Percentiles rank a stretch among this genome's conserved stretches.
These are phyloP conservation scores for Meta bourneti DNA, from an alignment of 2,888 invertebrate genomes.

Conservation along the genomic window DNA sequence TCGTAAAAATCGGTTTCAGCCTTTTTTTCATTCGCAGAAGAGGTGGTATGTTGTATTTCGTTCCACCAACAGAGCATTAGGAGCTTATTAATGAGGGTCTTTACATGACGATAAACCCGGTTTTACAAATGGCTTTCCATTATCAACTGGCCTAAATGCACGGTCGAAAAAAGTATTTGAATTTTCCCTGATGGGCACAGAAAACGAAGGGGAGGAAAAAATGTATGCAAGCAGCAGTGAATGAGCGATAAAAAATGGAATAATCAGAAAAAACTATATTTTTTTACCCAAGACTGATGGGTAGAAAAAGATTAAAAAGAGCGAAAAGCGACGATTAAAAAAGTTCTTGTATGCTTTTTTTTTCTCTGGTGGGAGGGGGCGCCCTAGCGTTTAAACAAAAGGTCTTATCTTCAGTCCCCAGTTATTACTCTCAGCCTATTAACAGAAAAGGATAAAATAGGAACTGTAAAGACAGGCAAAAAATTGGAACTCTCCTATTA, in stretches of 20 bases:
- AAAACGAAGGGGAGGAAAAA: constrained; percentile 25
- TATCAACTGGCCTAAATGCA: constrained; percentile 51
- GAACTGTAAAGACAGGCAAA: constrained; percentile 44
- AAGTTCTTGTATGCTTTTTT: constrained; percentile 63
- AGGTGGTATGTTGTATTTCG: constrained; percentile 12
- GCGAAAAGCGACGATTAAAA: constrained; percentile 74
- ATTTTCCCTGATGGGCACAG: constrained; percentile 37
- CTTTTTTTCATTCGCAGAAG: constrained; percentile 27
- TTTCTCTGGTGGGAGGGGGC: constrained; percentile 23
- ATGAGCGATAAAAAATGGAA: constrained; percentile 52
- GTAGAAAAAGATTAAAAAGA: constrained; percentile 73
- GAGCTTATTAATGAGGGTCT: constrained; percentile 72
- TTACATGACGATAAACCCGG: constrained; percentile 74
- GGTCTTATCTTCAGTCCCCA: constrained; percentile 71
- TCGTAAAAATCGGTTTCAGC: constrained; percentile 43
- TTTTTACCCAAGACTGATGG: constrained; percentile 56
- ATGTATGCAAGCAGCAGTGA: constrained; percentile 44
- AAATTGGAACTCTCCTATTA: constrained; percentile 67
- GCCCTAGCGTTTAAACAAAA: constrained; percentile 70
- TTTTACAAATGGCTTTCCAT: constrained; percentile 76
- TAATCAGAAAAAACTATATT: constrained; percentile 43
- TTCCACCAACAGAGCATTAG: constrained; percentile 45
- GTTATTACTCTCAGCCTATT: constrained; percentile 74
- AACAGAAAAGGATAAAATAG: constrained; percentile 72
- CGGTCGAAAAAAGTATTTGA: constrained; percentile 40